Evolutionary conservation across 2,797 vertebrate species (phyloP), one percentile per base, ranked within the genome.

Genomic region (Pelobates cultripes): DNA sequence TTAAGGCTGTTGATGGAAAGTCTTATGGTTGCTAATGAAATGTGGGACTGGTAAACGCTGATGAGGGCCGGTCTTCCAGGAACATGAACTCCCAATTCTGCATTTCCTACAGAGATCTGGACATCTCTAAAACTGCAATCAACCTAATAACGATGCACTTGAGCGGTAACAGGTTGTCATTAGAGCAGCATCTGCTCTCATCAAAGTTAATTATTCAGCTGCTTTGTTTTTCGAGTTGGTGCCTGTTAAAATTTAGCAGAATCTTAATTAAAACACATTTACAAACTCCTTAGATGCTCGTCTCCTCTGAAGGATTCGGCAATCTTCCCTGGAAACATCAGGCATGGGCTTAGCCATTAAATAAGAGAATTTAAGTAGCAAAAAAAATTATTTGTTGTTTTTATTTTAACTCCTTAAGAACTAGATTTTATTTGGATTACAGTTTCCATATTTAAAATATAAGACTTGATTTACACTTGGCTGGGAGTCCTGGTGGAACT

Each of bases 251-350:
- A 95, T 95, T 94, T 94, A 95, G 92, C 92, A 93, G 93, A 94
- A 93, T 95, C 93, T 95, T 95, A 96, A 95, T 96, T 95, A 95
- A 93, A 94, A 93, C 91, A 90, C 91, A 90, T 92, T 93, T 94
- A 90, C 93, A 93, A 94, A 94, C 93, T 94, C 93, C 91, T 90
- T 89, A 93, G 92, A 94, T 93, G 93, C 89, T 94, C 93, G 91
- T 93, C 90, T 94, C 91, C 91, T 93, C 92, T 91, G 89, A 93
- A 91, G 92, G 91, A 94, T 93, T 93, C 91, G 92, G 91, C 92
- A 91, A 92, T 93, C 92, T 93, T 90, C 90, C 89, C 91, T 88
- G 90, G 91, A 93, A 92, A 91, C 91, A 93, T 94, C 91, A 93
- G 91, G 93, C 91, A 92, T 92, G 92, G 90, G 89, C 86, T 92